phyloP scores from a whole-genome alignment of 2,797 vertebrate genomes.

The Pangasius macronema region DNA sequence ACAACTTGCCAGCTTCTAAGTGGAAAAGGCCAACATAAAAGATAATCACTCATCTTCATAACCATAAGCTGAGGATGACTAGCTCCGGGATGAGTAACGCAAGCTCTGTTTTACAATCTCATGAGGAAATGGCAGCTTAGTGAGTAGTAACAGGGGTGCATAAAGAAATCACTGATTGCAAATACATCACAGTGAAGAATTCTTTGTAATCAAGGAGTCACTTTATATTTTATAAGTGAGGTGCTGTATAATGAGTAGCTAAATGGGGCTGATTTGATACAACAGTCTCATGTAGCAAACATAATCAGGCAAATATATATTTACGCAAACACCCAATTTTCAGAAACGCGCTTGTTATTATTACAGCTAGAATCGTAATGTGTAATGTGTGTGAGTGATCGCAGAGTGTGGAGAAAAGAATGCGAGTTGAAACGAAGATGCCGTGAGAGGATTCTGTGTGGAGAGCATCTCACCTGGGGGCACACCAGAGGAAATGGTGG shows the following conservation, averaged over 20 bases:
- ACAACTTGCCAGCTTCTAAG: slow-evolving; percentile 72
- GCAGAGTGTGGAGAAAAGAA: not conserved
- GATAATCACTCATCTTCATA: slow-evolving; percentile 74
- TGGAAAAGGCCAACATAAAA: slow-evolving; percentile 69
- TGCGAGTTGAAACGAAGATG: not conserved
- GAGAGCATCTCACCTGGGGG: slow-evolving; percentile 82
- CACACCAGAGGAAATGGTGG: slow-evolving; percentile 93
- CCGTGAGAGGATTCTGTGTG: not conserved
- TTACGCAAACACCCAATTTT: slow-evolving; percentile 30
- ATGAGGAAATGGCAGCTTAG: slow-evolving; percentile 24
- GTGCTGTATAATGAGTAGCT: not conserved
- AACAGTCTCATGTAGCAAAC: not conserved
- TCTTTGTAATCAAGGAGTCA: slow-evolving; percentile 13
- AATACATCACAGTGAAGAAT: slow-evolving; percentile 15
- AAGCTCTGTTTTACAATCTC: slow-evolving; percentile 8
- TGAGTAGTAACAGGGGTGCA: slow-evolving; percentile 7
- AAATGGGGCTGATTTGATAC: slow-evolving; percentile 20
- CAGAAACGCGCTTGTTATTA: slow-evolving; percentile 10
- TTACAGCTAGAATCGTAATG: not conserved
- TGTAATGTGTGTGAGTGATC: not conserved
- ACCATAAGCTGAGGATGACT: slow-evolving; percentile 38
- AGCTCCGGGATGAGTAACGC: slow-evolving; percentile 24
- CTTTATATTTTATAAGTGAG: not conserved
- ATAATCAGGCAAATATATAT: slow-evolving; percentile 14
- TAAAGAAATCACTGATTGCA: slow-evolving; percentile 26